Conservation (phyloP, 2,113 vertebrate species). For the Leptobrachium leishanense region DNA sequence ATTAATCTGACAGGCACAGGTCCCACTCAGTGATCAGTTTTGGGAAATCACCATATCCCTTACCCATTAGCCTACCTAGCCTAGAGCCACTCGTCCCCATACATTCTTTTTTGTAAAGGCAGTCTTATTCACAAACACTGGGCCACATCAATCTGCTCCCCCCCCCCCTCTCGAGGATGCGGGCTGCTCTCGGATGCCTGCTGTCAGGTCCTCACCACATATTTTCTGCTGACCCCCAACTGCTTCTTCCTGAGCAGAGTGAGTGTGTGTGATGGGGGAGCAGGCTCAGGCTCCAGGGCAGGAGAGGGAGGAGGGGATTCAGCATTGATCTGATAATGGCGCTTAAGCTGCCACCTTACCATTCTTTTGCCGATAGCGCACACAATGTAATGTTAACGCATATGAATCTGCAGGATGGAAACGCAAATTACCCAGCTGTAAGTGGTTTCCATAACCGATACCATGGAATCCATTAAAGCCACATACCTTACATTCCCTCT, state of each 20-base stretch:
- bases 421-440: not conserved
- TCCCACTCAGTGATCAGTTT: not conserved
- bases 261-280: constrained; percentile 6
- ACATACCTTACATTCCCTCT: too few relatives aligned
- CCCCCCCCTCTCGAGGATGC: constrained; percentile 44
- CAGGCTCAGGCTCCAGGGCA: constrained; percentile 30
- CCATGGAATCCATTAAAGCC: not conserved
- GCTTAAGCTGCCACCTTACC: constrained; percentile 48
- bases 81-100: not conserved
- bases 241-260: constrained; percentile 42
- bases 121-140: constrained; percentile 27
- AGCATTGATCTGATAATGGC: constrained; percentile 45
- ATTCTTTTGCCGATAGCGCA: constrained; percentile 34
- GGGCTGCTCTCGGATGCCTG: constrained; percentile 46
- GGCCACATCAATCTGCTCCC: constrained; percentile 1
- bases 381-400: constrained; percentile 4
- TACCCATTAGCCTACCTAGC: not conserved
- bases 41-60: not conserved
- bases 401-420: constrained; percentile 2
- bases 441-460: not conserved
- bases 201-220: constrained; percentile 49
- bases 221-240: constrained; percentile 49
- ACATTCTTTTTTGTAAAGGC: constrained; percentile 8
- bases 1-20: too few relatives aligned
- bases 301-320: constrained; percentile 26